Conservation (phyloP, 2,888 invertebrate genomes). For the Zaprionus bogoriensis region DNA sequence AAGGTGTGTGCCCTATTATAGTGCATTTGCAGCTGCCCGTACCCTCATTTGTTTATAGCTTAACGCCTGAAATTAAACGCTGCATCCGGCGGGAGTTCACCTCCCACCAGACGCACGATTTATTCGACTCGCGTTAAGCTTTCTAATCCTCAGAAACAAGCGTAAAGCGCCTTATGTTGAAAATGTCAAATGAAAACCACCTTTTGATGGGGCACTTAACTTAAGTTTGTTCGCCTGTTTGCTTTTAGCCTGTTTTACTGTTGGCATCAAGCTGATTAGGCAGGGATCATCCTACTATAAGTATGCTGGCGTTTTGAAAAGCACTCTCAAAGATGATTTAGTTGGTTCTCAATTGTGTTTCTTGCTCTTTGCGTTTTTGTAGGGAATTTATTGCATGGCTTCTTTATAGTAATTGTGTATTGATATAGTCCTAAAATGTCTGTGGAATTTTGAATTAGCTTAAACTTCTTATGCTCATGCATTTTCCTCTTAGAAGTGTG, state of each 20-base stretch:
- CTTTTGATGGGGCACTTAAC: conserved; percentile 14
- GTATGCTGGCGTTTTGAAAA: background rate
- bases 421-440: too few species aligned
- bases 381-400: too few species aligned
- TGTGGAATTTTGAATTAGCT: too few species aligned
- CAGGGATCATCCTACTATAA: conserved; percentile 7
- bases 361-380: too few species aligned
- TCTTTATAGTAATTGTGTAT: too few species aligned
- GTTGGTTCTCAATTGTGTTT: background rate
- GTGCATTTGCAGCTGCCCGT: conserved; percentile 10
- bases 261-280: conserved; percentile 19
- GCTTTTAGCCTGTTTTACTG: background rate
- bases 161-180: conserved; percentile 4
- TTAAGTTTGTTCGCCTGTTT: background rate
- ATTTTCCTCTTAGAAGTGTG: too few species aligned
- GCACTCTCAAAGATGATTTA: background rate
- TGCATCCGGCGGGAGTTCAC: conserved; percentile 1
- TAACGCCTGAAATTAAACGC: conserved; percentile 1
- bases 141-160: background rate
- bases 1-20: conserved; percentile 3
- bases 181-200: conserved; percentile 15
- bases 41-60: conserved; percentile 23
- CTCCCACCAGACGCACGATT: conserved; percentile 19
- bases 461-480: too few species aligned
- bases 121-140: conserved; percentile 17